A percentile compares a stretch with the other conserved stretches of the same genome.
Evolutionary conservation across 2,797 vertebrate species (phyloP).

Genomic region (Pseudochirops corinnae): DNA sequence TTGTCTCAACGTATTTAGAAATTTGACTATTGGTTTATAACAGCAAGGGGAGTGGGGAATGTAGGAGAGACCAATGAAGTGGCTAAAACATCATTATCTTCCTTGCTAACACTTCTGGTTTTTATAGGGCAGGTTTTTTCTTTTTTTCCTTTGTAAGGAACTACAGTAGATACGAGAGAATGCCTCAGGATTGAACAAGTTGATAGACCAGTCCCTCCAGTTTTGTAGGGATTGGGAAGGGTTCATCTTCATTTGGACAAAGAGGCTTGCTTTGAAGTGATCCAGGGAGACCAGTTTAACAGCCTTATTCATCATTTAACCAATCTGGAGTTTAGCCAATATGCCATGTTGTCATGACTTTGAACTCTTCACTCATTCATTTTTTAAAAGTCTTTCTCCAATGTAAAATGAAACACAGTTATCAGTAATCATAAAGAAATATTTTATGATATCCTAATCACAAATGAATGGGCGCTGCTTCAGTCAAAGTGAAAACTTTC

Average conservation of each 20-base stretch:
- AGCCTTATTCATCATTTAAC: slow-evolving; percentile 7
- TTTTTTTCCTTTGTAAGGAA: slow-evolving; percentile 45
- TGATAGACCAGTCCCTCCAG: slow-evolving; percentile 56
- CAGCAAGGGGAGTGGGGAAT: neutral
- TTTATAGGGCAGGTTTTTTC: slow-evolving; percentile 51
- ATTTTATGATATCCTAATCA: neutral
- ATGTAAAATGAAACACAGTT: neutral
- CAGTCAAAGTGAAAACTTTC: too few relatives aligned
- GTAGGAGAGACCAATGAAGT: neutral
- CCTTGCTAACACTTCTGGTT: slow-evolving; percentile 32
- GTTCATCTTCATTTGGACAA: slow-evolving; percentile 52
- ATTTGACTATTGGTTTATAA: neutral
- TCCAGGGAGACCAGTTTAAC: slow-evolving; percentile 41
- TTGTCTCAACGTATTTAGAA: neutral
- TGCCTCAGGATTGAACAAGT: slow-evolving; percentile 27
- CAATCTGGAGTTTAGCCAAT: neutral
- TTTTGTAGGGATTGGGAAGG: slow-evolving; percentile 24
- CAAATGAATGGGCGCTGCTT: too few relatives aligned
- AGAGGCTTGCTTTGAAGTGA: slow-evolving; percentile 39
- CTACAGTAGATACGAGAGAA: slow-evolving; percentile 50
- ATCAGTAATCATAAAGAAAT: neutral
- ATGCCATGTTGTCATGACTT: neutral
- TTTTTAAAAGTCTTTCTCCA: neutral
- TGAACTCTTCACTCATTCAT: neutral
- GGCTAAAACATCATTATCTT: neutral